Evolutionary conservation across 2,888 invertebrate species (phyloP), one percentile per base, ranked within the genome.

Genomic region (Tortricodes alternella): DNA sequence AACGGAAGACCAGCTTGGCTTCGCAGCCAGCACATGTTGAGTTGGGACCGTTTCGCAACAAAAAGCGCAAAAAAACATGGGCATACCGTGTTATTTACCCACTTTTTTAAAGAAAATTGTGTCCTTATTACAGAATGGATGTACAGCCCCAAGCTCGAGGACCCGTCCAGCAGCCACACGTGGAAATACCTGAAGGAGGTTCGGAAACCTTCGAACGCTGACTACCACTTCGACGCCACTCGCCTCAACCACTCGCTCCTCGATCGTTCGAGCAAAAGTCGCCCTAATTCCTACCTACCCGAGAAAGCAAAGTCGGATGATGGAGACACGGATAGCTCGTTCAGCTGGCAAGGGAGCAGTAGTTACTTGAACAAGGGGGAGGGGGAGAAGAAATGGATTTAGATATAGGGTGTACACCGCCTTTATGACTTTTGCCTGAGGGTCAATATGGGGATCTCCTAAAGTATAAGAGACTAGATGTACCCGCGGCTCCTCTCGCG

Each of bases 281-380:
- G 80, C 21, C 73, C 80, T 2, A 58, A 39, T 27, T 80, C 83
- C 0, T 61, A 68, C 37, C 64, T 69, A 27, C 48, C 64, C 0
- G 82, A 78, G 39, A 68, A 58, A 39, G 64, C 67, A 0, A 67
- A 66, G 48, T 64, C 73, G 3, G 73, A 71, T 4, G 89, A 89
- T 51, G 90, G 89, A 0, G 90, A 90, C n/a, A 85, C 87, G 0
- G 89, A 89, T 15, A 88, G 86, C 65, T 86, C 86, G 0, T 90
- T 89, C 64, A 89, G 88, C 49, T 90, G 89, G 89, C 85, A 82
- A 52, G 89, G 86, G 0, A 86, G 86, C 0, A 76, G 66, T 35
- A 74, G 71, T 8, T 68, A 71, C 13, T 58, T 84, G 48, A 76
- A 79, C 46, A 70, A 65, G 38, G 66, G 63, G 0, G 64, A 57